Base-by-base conservation (phyloP, 2,113 vertebrate genomes). In the Puffinus mauretanicus region DNA sequence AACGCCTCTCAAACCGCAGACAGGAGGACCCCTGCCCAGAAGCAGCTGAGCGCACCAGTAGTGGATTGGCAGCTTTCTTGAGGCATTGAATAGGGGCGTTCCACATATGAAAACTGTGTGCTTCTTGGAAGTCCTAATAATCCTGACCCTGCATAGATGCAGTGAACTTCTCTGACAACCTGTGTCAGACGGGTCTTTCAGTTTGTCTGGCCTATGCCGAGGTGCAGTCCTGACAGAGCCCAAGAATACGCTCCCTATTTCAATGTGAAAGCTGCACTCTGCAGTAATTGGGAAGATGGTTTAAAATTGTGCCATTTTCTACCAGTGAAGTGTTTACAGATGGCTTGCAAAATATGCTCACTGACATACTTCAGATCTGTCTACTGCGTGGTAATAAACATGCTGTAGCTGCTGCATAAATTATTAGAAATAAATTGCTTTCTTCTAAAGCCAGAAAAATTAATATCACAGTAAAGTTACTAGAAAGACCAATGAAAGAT, bases 341-440 rank as follows among this genome's bases (percentile, higher is more conserved):
- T 84, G 67, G 57, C 67, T 93, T 90, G 62, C 51, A 69, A 85
- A 86, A 90, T 79, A 73, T 30, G 34, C 60, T 82, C 62, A n/a
- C 61, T 58, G 55, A 44, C 55, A 64, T 42, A 64, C 49, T 90
- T 73, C 55, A 70, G 55, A 60, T 60, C 72, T 58, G 7, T 61
- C 42, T 82, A n/a, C 29, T 70, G 20, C 1, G 0, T 19, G 30
- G 46, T 64, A 54, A 64, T 42, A 90, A 87, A 42, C 16, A 49
- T 60, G 15, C 29, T 64, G 13, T 72, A 32, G 51, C 34, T 82
- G 82, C 42, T 62, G 36, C 93, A 70, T 17, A 42, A 32, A 69
- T 75, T 82, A 46, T 71, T 84, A 29, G 10, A 42, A 64, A 44
- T 61, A 91, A 82, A 86, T 71, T 49, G 26, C 70, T 80, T 82